Conservation (phyloP, 2,113 vertebrate species). For the Corythornis madagascariensis region DNA sequence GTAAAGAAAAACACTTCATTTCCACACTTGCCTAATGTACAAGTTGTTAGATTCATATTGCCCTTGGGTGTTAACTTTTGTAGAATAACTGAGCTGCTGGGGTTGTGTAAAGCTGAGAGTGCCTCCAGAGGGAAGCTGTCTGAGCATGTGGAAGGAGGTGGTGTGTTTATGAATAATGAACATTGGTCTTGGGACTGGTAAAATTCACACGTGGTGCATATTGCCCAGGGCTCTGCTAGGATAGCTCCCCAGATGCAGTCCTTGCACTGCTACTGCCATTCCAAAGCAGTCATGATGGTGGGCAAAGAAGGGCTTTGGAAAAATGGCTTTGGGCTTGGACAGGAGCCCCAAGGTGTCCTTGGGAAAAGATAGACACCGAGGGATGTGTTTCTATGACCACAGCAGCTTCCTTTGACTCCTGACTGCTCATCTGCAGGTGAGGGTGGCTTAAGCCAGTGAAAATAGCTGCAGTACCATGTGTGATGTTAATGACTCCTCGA, state of each 20-base stretch:
- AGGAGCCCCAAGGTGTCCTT: not conserved
- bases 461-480: not conserved
- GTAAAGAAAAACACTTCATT: not conserved
- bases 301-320: not conserved
- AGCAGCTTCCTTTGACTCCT: not conserved
- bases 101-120: not conserved
- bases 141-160: conserved; percentile 20
- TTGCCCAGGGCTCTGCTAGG: not conserved
- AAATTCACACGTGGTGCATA: not conserved
- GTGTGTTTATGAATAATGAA: not conserved
- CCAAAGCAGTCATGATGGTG: not conserved
- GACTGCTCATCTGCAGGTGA: not conserved
- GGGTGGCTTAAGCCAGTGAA: conserved; percentile 9
- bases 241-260: not conserved
- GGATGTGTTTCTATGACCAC: not conserved
- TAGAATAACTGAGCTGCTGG: not conserved
- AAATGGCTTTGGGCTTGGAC: not conserved
- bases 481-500: conserved; percentile 25
- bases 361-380: not conserved
- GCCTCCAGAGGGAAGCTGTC: not conserved
- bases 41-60: not conserved
- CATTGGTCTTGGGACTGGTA: not conserved
- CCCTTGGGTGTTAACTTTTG: not conserved
- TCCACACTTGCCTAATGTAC: not conserved
- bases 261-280: not conserved